Evolutionary conservation across 2,888 invertebrate species (phyloP).

Genomic region (Phortica magna): DNA sequence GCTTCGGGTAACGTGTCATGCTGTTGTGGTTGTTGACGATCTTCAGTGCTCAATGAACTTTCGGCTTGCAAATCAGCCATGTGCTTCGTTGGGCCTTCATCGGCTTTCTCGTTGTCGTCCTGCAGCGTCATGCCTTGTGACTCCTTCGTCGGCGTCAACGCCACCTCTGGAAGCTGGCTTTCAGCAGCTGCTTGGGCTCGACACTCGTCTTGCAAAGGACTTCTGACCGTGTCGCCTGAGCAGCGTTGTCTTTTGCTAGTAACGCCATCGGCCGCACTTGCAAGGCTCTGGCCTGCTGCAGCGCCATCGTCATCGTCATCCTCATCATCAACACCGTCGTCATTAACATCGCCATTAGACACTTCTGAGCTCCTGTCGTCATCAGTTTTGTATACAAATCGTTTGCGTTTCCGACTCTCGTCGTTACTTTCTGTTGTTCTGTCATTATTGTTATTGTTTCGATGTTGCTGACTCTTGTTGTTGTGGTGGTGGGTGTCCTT

Average conservation of each 20-base stretch:
- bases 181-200: no score
- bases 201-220: no score
- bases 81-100: no score
- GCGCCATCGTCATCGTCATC: not conserved
- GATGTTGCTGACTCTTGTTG: conserved; percentile 30
- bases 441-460: conserved; percentile 40
- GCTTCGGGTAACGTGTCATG: no score
- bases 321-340: not conserved
- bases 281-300: not conserved
- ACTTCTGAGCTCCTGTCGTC: not conserved
- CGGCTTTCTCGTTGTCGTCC: no score
- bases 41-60: no score
- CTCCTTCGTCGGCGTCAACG: no score
- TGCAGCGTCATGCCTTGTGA: not conserved
- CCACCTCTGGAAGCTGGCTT: no score
- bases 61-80: no score
- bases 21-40: no score
- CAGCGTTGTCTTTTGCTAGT: not conserved
- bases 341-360: not conserved
- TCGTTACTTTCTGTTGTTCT: conserved; percentile 23
- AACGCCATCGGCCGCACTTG: not conserved
- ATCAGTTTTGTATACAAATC: conserved; percentile 16
- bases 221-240: no score
- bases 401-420: conserved; percentile 43
- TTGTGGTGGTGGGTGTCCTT: conserved; percentile 11